phyloP scores from a whole-genome alignment of 2,113 vertebrate genomes.

The Gobio gobio region DNA sequence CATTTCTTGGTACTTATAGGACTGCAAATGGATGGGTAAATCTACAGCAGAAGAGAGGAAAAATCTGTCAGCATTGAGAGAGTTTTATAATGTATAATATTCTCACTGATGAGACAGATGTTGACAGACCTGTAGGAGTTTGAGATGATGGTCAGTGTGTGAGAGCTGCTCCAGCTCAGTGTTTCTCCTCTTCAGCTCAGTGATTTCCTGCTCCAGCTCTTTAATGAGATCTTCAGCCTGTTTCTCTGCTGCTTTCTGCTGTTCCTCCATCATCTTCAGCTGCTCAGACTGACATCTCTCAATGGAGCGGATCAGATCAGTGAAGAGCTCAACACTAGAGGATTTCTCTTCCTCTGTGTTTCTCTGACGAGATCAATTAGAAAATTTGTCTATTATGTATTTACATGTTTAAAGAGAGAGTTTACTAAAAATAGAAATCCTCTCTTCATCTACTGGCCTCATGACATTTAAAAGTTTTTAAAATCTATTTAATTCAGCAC shows the following conservation, averaged over 20 bases:
- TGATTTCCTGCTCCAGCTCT: background rate
- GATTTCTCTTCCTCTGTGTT: background rate
- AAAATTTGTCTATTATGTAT: no score
- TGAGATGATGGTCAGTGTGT: background rate
- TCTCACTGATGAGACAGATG: background rate
- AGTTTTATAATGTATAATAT: no score
- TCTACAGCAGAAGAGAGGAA: no score
- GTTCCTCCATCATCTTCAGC: slow-evolving; percentile 14
- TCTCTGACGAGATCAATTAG: background rate
- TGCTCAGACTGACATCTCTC: background rate
- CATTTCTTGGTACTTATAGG: no score
- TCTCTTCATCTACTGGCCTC: no score
- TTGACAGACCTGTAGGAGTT: background rate
- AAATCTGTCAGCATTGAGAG: no score
- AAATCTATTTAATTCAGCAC: no score
- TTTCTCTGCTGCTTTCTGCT: background rate
- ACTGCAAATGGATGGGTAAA: no score
- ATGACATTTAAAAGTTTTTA: no score
- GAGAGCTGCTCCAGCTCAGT: slow-evolving; percentile 5
- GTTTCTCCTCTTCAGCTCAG: slow-evolving; percentile 4
- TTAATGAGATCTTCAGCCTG: background rate
- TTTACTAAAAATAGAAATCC: no score
- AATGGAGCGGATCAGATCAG: background rate
- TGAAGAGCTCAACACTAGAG: background rate
- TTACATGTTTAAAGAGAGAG: no score